phyloP scores from a whole-genome alignment of 37 sponge, comb jelly and placozoan genomes.

The Cliona cf. orientalis region DNA sequence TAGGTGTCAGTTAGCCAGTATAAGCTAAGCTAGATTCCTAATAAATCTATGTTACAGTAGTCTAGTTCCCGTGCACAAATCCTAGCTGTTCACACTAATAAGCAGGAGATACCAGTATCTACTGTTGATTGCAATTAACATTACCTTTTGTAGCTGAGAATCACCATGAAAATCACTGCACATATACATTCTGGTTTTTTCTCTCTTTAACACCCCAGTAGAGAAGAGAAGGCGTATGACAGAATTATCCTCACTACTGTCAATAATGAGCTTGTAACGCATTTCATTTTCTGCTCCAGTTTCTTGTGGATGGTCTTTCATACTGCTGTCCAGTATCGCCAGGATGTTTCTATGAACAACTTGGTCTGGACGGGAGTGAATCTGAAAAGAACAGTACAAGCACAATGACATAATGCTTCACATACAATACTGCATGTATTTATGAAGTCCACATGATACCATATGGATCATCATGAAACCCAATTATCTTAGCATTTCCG shows the following conservation, averaged over 20 bases:
- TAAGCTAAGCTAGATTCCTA: too few species aligned
- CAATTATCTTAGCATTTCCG: too few species aligned
- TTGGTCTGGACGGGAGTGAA: conserved; percentile 1
- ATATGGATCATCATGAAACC: too few species aligned
- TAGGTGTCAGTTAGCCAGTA: too few species aligned
- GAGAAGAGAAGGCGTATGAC: conserved; percentile 76
- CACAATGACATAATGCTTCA: neutral
- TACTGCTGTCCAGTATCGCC: conserved; percentile 63
- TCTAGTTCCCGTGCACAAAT: too few species aligned
- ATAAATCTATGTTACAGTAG: too few species aligned
- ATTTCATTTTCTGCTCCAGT: conserved; percentile 70
- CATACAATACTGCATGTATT: neutral
- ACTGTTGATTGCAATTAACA: too few species aligned
- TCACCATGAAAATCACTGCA: conserved; percentile 90
- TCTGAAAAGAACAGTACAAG: conserved; percentile 9
- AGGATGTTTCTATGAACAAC: conserved; percentile 53
- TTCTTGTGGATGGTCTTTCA: conserved; percentile 52
- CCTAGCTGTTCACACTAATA: too few species aligned
- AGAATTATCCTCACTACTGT: conserved; percentile 86
- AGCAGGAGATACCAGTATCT: too few species aligned
- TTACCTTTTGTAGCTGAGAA: conserved; percentile 74
- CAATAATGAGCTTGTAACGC: conserved; percentile 90
- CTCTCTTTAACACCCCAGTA: conserved; percentile 60
- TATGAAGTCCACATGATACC: too few species aligned
- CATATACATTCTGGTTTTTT: conserved; percentile 68